A percentile compares a stretch with the other conserved stretches of the same genome.
phyloP scores from a whole-genome alignment of 2,113 vertebrate species.

The Machaerirhynchus nigripectus region DNA sequence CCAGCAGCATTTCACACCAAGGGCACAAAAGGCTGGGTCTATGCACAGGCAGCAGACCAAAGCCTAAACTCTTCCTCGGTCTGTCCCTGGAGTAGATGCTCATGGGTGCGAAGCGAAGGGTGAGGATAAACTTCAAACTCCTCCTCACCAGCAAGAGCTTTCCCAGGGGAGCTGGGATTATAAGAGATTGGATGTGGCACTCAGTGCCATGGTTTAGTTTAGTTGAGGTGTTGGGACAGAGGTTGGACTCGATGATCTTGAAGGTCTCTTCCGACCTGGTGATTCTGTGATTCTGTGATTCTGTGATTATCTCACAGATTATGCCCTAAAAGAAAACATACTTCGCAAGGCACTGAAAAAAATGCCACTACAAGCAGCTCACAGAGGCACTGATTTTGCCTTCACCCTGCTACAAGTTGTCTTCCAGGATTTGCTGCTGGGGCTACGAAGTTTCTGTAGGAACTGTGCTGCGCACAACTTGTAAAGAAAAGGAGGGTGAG shows the following conservation, averaged over 20 bases:
- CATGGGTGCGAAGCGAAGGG: background rate
- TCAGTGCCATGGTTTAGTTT: too few species aligned
- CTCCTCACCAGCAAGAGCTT: background rate
- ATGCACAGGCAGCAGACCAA: background rate
- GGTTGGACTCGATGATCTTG: too few species aligned
- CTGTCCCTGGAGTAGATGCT: background rate
- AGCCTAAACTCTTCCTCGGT: background rate
- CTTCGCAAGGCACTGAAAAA: background rate
- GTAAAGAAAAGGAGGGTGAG: background rate
- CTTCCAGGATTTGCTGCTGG: background rate
- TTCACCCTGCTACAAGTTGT: background rate
- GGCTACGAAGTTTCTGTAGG: background rate
- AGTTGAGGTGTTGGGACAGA: too few species aligned
- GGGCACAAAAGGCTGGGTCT: background rate
- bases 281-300: too few species aligned
- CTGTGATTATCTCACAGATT: constrained; percentile 15
- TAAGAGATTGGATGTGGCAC: too few species aligned
- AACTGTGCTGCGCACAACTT: background rate
- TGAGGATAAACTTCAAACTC: background rate
- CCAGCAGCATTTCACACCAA: background rate
- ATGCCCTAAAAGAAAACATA: background rate
- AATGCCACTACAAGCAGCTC: background rate
- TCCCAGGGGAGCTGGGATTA: background rate
- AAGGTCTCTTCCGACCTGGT: too few species aligned
- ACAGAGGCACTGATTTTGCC: background rate